Evolutionary conservation across 1,140 invertebrate species (phyloP), one percentile per base, ranked within the genome.

Genomic region (Octopus bimaculoides): DNA sequence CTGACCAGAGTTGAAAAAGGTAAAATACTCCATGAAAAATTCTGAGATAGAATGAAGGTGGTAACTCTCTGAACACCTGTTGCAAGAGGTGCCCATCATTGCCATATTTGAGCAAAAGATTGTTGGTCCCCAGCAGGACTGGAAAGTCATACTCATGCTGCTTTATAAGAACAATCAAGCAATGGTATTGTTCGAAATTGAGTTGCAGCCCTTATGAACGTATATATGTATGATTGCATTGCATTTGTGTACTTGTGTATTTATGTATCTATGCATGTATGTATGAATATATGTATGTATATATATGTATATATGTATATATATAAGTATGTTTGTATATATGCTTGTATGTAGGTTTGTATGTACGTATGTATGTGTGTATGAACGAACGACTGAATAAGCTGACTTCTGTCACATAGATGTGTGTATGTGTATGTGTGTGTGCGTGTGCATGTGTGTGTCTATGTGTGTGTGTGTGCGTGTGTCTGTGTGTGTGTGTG

Each of bases 381-480:
- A 61, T 61, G 56, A 41, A 41, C 26, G 2, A 41, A 41, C 2
- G 26, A 14, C 3, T 12, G 66, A 12, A 69, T 3, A 69, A 69
- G 12, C 66, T 20, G 66, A 69, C 66, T 20, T 12, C 12, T 3
- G 2, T 20, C n/a, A 14, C 66, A 69, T 1, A 69, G n/a, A 69
- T 20, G 20, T 20, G n/a, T 52, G 10, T 52, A 17, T 61, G 56
- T 61, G 56, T 61, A 3, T 2, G 56, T 61, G 17, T 61, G 56
- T 61, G 56, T 61, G 56, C 3, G 17, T 61, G 56, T 61, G 26
- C 1, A 26, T 77, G 53, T 80, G 75, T 80, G 75, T 80, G 75
- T 80, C 55, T 80, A 75, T 80, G 75, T 80, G 61, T 80, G 75
- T 77, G 79, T 77, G 52, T 80, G 75, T 80, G 56, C 77, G 75